Conservation (phyloP, 2,797 vertebrate species). For the Clarias laeviceps region DNA sequence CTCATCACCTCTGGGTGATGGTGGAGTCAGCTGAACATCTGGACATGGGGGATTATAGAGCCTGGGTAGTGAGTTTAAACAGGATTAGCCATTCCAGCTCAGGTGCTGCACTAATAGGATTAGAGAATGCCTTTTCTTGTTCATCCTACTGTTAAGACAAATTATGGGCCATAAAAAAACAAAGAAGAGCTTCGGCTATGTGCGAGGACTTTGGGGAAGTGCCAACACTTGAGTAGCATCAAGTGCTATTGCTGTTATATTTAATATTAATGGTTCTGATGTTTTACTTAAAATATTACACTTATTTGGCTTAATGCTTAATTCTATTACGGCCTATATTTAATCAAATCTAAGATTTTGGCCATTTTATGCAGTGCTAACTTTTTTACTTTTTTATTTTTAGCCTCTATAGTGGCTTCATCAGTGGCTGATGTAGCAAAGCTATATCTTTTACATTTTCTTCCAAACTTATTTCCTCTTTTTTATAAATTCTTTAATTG, state of each 20-base stretch:
- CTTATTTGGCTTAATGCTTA: neutral
- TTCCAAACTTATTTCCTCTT: neutral
- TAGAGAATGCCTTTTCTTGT: constrained; percentile 63
- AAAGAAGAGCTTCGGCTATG: constrained; percentile 52
- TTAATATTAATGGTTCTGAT: neutral
- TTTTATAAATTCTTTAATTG: neutral
- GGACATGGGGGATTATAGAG: constrained; percentile 64
- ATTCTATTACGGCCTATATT: neutral
- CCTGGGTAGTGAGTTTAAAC: constrained; percentile 62
- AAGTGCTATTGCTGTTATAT: neutral
- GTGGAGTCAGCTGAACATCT: constrained; percentile 57
- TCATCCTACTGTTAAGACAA: constrained; percentile 56
- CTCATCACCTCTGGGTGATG: constrained; percentile 60
- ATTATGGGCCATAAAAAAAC: constrained; percentile 60
- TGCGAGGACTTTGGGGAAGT: constrained; percentile 40
- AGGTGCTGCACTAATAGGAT: constrained; percentile 74
- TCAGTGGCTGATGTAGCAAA: neutral
- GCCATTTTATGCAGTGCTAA: no score
- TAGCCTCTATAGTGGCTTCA: neutral
- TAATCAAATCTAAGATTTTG: neutral
- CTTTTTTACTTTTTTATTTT: neutral
- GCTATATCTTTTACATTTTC: neutral
- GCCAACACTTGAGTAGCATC: constrained; percentile 24
- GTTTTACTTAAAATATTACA: neutral
- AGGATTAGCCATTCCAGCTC: constrained; percentile 72